These are phyloP conservation scores for Drosophila leontia DNA, from an alignment of 1,140 invertebrate species.

Conservation along the genomic window DNA sequence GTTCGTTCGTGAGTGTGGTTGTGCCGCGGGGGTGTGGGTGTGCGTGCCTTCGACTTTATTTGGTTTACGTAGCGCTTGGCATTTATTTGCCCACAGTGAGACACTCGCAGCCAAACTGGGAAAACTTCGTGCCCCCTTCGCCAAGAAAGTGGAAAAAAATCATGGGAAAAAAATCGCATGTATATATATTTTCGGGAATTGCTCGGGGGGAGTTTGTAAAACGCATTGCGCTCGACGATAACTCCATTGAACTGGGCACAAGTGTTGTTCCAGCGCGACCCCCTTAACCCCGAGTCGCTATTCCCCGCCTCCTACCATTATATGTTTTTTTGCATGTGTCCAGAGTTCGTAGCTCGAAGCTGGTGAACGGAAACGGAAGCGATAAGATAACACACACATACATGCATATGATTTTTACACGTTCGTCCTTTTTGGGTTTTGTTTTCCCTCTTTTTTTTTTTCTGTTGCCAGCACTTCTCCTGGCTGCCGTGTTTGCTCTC, in stretches of 20 bases:
- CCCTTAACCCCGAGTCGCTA: not conserved
- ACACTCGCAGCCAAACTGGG: conserved; percentile 51
- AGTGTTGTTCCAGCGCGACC: conserved; percentile 32
- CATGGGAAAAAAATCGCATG: conserved; percentile 35
- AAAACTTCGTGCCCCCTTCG: conserved; percentile 59
- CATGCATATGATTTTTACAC: conserved; percentile 46
- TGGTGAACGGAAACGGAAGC: conserved; percentile 52
- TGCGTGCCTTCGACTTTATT: conserved; percentile 79
- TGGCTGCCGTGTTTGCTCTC: conserved; percentile 38
- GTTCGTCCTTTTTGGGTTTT: conserved; percentile 43
- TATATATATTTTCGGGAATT: conserved; percentile 63
- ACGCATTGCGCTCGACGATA: conserved; percentile 73
- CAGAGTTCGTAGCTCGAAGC: conserved; percentile 48
- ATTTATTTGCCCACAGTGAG: conserved; percentile 81
- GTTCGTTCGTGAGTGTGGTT: conserved; percentile 9
- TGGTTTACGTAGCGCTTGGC: conserved; percentile 82
- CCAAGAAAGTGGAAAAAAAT: conserved; percentile 4
- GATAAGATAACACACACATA: conserved; percentile 57
- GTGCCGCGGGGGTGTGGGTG: conserved; percentile 26
- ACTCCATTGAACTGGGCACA: conserved; percentile 78
- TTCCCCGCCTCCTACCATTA: not conserved
- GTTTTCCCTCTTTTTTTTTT: conserved; percentile 34
- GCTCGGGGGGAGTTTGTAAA: conserved; percentile 75
- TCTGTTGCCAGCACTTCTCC: conserved; percentile 6
- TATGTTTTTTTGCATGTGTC: conserved; percentile 53